These are phyloP conservation scores for Gadus chalcogrammus DNA, from an alignment of 2,113 vertebrate species.

Conservation along the genomic window DNA sequence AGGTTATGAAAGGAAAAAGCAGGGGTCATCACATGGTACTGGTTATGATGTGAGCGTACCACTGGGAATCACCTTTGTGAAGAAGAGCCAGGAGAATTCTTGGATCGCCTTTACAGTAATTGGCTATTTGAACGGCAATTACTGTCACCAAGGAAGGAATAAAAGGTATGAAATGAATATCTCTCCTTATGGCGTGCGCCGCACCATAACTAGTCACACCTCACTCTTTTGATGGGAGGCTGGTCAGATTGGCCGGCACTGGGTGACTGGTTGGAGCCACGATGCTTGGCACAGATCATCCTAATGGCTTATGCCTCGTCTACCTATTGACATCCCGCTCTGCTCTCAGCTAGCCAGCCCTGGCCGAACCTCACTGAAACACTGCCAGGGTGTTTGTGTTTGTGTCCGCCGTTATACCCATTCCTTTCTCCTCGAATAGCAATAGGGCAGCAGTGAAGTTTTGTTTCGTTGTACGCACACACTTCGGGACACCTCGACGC, in stretches of 20 bases:
- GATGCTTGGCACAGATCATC: conserved; percentile 39
- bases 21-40: conserved; percentile 59
- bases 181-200: conserved; percentile 22
- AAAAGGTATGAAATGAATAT: conserved; percentile 43
- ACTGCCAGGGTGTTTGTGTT: not conserved
- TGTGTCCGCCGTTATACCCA: too few species aligned
- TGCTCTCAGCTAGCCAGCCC: conserved; percentile 35
- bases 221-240: conserved; percentile 38
- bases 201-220: conserved; percentile 25
- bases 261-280: conserved; percentile 46
- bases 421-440: too few species aligned
- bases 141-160: conserved; percentile 33
- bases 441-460: too few species aligned
- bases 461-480: too few species aligned
- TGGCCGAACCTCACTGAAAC: conserved; percentile 1
- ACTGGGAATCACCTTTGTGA: conserved; percentile 52
- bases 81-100: conserved; percentile 52
- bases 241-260: conserved; percentile 37
- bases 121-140: conserved; percentile 64
- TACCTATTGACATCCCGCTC: conserved; percentile 31
- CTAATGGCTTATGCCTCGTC: conserved; percentile 21
- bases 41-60: conserved; percentile 48
- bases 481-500: too few species aligned
- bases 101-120: conserved; percentile 53
- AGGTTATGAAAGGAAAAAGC: conserved; percentile 56